phyloP scores from a whole-genome alignment of 2,113 vertebrate genomes.

The cattle (Bos taurus) region ARS-UCD2.0 NC_037331.1:67155001-67155500 shows the following conservation, averaged over 20 bases:
- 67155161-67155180: background rate
- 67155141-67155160: background rate
- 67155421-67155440: background rate
- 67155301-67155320: fast-evolving
- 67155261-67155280: background rate
- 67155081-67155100: background rate
- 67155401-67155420: background rate
- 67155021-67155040: background rate
- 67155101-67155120: background rate
- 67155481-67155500: background rate
- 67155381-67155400: background rate
- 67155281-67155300: background rate
- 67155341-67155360: background rate
- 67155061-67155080: background rate
- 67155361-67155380: background rate
- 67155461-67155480: conserved; percentile 55
- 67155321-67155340: background rate
- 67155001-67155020: background rate
- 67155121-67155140: background rate
- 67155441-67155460: conserved; percentile 36
- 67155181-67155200: background rate
- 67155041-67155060: background rate
- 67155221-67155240: background rate
- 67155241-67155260: background rate
- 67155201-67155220: background rate